These are phyloP conservation scores for Narcine bancroftii DNA, from an alignment of 2,113 vertebrate species.

Conservation along the genomic window DNA sequence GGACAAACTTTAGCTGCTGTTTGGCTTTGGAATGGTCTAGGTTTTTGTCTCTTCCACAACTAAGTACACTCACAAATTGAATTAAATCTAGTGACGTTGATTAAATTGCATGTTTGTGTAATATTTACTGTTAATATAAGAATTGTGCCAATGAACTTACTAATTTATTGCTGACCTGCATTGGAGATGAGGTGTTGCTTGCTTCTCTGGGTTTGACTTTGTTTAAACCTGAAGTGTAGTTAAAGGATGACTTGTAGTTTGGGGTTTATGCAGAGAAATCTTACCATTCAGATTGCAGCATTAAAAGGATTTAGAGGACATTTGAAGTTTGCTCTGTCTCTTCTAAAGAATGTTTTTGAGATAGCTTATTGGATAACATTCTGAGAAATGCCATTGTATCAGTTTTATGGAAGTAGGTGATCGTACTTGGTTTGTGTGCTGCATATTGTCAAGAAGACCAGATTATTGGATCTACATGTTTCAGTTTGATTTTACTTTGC, in stretches of 20 bases:
- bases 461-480: neutral
- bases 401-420: neutral
- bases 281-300: too few relatives aligned
- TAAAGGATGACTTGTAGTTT: neutral
- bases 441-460: neutral
- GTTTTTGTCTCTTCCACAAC: neutral
- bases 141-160: neutral
- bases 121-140: neutral
- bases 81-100: neutral
- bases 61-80: neutral
- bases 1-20: neutral
- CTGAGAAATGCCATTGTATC: neutral
- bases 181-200: neutral
- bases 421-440: neutral
- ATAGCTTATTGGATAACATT: neutral
- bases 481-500: neutral
- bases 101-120: neutral
- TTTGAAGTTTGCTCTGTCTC: neutral
- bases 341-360: neutral
- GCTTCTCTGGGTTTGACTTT: neutral
- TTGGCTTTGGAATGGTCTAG: neutral
- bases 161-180: neutral
- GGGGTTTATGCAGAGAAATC: neutral
- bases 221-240: neutral
- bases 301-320: too few relatives aligned